Percentiles rank a stretch among this genome's conserved stretches.
These are phyloP conservation scores for Micromesistius poutassou DNA, from an alignment of 2,797 vertebrate species.

Conservation along the genomic window DNA sequence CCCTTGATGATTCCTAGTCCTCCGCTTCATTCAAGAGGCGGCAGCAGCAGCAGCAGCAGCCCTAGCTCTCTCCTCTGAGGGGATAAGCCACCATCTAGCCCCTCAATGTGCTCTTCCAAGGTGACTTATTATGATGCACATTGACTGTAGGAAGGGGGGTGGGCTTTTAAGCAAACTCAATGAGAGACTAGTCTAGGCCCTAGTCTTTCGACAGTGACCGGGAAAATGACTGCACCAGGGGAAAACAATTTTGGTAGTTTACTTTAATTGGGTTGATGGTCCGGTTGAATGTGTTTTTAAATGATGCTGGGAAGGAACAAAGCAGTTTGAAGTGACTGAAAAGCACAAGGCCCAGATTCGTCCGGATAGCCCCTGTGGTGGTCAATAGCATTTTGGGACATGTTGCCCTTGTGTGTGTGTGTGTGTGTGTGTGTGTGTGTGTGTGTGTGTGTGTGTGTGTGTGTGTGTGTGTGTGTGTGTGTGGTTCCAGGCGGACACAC, in stretches of 20 bases:
- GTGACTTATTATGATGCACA: slow-evolving; percentile 70
- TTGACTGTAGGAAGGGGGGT: neutral
- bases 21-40: slow-evolving; percentile 15
- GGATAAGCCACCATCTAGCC: slow-evolving; percentile 53
- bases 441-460: slow-evolving; percentile 18
- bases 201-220: too few species aligned
- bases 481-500: neutral
- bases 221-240: neutral
- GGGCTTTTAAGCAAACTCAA: neutral
- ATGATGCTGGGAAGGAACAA: neutral
- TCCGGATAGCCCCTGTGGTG: slow-evolving; percentile 36
- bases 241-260: neutral
- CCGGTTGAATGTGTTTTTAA: neutral
- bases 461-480: slow-evolving; percentile 19
- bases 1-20: slow-evolving; percentile 26
- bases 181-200: too few species aligned
- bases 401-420: slow-evolving; percentile 50
- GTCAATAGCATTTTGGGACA: slow-evolving; percentile 58
- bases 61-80: slow-evolving; percentile 26
- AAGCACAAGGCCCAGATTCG: slow-evolving; percentile 40
- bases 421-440: slow-evolving; percentile 19
- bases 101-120: slow-evolving; percentile 70
- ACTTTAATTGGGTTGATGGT: neutral
- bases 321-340: neutral
- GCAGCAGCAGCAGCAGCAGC: slow-evolving; percentile 21